Evolutionary conservation across 2,888 invertebrate species (phyloP), one percentile per base, ranked within the genome.

Genomic region (Amphipoea lucens): DNA sequence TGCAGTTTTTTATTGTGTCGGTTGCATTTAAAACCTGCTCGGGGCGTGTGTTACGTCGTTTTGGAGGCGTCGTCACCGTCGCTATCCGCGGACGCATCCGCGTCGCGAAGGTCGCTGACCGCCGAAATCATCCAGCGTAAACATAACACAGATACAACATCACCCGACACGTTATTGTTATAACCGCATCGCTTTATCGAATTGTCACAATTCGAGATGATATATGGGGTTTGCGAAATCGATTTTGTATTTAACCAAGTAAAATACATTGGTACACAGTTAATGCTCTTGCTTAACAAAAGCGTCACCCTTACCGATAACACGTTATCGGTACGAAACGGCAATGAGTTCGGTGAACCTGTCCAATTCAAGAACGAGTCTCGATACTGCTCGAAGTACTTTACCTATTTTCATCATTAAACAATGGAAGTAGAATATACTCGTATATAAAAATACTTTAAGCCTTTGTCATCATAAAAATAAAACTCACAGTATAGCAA

Each of bases 71-170:
- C 87, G 84, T 57, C 76, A 67, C 78, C 73, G 76, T 72, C 86
- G 78, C 82, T 84, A 90, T 90, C 91, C 90, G 90, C 89, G 85
- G 91, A 90, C 92, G 92, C 93, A 93, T 93, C 93, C 93, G 92
- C 93, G 93, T 94, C 93, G 93, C 93, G 94, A 94, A 94, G 96
- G 96, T 96, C 95, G 92, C 92, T 95, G 96, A 96, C 96, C 96
- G 94, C 93, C 94, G 89, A 95, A 96, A 92, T 92, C 93, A 94
- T 92, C 93, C 92, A 91, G 92, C 94, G 95, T 95, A 94, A 94
- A 95, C 93, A 93, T 90, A 92, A 91, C 90, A 90, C 86, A 90
- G 69, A 79, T 85, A 85, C 70, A 74, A 51, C 63, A 73, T 67
- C 66, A 76, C 29, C 29, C 66, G 51, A 12, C 66, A 48, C 54